Evolutionary conservation across 2,113 vertebrate species (phyloP).

Genomic region (Lutjanus erythropterus): DNA sequence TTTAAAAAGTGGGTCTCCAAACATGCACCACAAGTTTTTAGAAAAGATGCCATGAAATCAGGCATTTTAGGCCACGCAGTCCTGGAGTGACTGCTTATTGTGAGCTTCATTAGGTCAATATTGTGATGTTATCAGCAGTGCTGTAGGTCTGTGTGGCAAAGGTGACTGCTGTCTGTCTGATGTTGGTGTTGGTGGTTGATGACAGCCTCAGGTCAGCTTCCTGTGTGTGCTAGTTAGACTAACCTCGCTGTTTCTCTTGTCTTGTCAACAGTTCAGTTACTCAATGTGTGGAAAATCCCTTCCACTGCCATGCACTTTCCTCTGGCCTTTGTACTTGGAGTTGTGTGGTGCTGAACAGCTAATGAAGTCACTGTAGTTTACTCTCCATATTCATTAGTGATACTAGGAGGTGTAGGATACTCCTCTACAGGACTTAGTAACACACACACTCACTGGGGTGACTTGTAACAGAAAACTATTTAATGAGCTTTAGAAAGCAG

Average conservation of each 20-base stretch:
- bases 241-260: too few species aligned
- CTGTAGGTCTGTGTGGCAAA: not conserved
- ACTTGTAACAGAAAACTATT: not conserved
- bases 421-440: not conserved
- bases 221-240: too few species aligned
- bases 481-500: constrained; percentile 3
- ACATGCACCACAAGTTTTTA: too few species aligned
- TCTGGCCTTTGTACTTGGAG: constrained; percentile 1
- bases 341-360: not conserved
- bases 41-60: too few species aligned
- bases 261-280: not conserved
- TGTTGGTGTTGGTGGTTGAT: too few species aligned
- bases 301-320: not conserved
- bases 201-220: too few species aligned
- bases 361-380: not conserved
- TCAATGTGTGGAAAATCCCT: not conserved
- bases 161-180: not conserved
- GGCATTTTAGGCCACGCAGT: too few species aligned
- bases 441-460: not conserved
- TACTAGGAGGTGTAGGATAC: not conserved
- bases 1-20: too few species aligned
- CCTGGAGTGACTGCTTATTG: not conserved
- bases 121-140: not conserved
- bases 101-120: not conserved
- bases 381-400: not conserved